Conservation (phyloP, 1,140 invertebrate genomes). For the Hyposmocoma kahamanoa region DNA sequence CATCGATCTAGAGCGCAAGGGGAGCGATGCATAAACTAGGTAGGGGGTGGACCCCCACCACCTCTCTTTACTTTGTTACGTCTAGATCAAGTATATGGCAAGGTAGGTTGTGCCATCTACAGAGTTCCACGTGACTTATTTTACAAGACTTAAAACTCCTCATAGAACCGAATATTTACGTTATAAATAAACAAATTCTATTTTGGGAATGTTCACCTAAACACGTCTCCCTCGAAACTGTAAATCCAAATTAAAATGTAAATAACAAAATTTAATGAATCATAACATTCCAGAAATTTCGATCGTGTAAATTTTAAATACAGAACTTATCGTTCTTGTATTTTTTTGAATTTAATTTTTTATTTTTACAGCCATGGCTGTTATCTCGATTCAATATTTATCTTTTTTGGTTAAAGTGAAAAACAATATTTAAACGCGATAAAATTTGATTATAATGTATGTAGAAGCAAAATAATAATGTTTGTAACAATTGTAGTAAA, state of each 20-base stretch:
- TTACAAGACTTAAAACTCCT: too few relatives aligned
- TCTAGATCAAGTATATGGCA: too few relatives aligned
- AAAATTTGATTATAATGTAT: slow-evolving; percentile 28
- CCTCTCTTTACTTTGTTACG: too few relatives aligned
- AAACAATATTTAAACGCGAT: slow-evolving; percentile 36
- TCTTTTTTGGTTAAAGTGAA: slow-evolving; percentile 44
- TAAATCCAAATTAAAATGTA: not conserved
- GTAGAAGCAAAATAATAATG: too few relatives aligned
- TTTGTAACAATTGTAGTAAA: too few relatives aligned
- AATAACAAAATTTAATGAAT: not conserved
- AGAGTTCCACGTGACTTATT: too few relatives aligned
- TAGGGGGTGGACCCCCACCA: too few relatives aligned
- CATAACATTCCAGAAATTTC: not conserved
- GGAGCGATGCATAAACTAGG: too few relatives aligned
- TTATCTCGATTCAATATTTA: slow-evolving; percentile 56
- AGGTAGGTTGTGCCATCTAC: too few relatives aligned
- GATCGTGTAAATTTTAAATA: not conserved
- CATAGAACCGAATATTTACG: not conserved
- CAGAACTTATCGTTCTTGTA: not conserved
- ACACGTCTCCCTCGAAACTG: not conserved
- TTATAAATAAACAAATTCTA: not conserved
- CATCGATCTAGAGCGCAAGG: too few relatives aligned
- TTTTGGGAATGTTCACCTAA: not conserved
- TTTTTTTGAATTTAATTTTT: slow-evolving; percentile 31
- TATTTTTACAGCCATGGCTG: slow-evolving; percentile 46